Evolutionary conservation across 2,113 vertebrate genomes (phyloP), one percentile per base, ranked within the genome.

Genomic region (Loxodonta africana): DNA sequence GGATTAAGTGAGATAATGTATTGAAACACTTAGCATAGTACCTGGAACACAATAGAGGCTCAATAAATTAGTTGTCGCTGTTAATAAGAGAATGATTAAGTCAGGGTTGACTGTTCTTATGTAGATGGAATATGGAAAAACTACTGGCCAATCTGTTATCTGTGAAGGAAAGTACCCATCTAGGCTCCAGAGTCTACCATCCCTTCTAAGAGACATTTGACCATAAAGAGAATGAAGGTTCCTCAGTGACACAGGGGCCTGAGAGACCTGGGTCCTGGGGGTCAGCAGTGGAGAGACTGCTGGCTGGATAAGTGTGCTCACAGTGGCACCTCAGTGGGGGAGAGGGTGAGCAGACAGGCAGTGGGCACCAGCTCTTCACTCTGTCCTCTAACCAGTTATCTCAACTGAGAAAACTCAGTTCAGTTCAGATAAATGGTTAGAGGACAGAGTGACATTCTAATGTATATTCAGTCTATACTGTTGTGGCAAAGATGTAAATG

Each of bases 61-160:
- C 46, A n/a, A 18, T 85, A 69, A 77, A 33, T 83, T 41, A 23
- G 20, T 41, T 33, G 1, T 67, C 37, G 28, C 83, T 82, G 10
- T 91, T 89, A 82, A 26, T 41, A 87, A 23, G 48, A 94, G 74
- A 78, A 48, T 65, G 57, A 76, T 92, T 86, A 73, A 74, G 20
- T 94, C 73, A 71, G 60, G 21, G 8, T 88, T 97, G 76, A 57
- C 26, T 69, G 81, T 96, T 97, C 96, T 51, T 92, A 1, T 85
- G 77, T 60, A 91, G 96, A 92, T 90, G 95, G 77, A 28, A 57
- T 89, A 80, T 97, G 88, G 86, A 25, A n/a, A 94, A 95, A 63
- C 90, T 94, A n/a, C 85, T 96, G 93, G 37, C 76, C 81, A 67
- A 4, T 41, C 62, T 73, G 30, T 60, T 88, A 77, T 33, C 25